A percentile compares a stretch with the other conserved stretches of the same genome.
phyloP scores from a whole-genome alignment of 2,888 invertebrate species.

The Kryphioiulus occultus region DNA sequence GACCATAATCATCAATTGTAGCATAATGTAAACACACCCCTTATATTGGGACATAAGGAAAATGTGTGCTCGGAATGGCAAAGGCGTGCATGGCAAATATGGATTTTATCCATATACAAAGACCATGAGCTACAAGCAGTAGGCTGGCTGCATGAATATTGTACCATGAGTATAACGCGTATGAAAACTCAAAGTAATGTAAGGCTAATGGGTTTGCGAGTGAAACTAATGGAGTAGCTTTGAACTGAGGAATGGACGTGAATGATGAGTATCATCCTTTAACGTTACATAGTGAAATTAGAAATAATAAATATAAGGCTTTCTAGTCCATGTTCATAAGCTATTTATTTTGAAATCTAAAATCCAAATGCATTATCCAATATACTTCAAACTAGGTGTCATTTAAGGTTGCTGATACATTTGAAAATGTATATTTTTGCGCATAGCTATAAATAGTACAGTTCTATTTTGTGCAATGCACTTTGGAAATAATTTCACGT shows the following conservation, averaged over 20 bases:
- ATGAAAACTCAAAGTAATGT: neutral
- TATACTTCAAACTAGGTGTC: neutral
- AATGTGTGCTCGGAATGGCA: neutral
- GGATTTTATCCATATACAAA: conserved; percentile 9
- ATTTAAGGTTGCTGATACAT: no score
- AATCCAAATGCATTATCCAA: neutral
- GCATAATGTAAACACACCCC: conserved; percentile 35
- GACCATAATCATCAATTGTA: conserved; percentile 35
- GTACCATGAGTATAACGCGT: neutral
- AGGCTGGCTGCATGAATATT: neutral
- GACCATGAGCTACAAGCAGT: neutral
- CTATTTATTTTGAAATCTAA: no score
- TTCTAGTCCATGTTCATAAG: neutral
- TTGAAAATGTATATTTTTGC: no score
- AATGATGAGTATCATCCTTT: conserved; percentile 8
- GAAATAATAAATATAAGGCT: neutral
- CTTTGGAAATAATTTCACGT: no score
- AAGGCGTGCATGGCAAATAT: conserved; percentile 21
- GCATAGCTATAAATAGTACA: no score
- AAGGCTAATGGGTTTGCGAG: neutral
- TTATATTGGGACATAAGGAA: conserved; percentile 25
- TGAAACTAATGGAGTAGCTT: conserved; percentile 25
- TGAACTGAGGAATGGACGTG: neutral
- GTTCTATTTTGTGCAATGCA: no score
- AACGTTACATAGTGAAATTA: neutral